phyloP scores from a whole-genome alignment of 2,888 invertebrate species.

The Agrotis puta region DNA sequence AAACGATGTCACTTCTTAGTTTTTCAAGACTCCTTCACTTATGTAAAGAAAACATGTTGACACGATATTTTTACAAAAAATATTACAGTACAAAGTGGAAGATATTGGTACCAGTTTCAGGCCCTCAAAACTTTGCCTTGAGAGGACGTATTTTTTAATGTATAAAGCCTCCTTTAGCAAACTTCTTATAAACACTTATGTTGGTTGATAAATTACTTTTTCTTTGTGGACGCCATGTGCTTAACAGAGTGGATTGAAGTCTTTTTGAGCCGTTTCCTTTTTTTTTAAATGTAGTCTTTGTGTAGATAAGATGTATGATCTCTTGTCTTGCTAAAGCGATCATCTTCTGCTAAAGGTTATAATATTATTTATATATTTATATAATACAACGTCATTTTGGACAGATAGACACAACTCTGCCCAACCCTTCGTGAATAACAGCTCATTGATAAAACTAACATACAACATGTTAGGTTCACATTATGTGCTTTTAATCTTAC shows the following conservation, averaged over 20 bases:
- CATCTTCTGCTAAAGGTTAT: background rate
- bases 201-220: constrained; percentile 65
- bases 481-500: no score
- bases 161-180: constrained; percentile 42
- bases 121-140: constrained; percentile 49
- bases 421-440: no score
- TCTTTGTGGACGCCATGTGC: constrained; percentile 49
- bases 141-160: constrained; percentile 49
- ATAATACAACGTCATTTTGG: no score
- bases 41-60: background rate
- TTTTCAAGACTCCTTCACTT: no score
- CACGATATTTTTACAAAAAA: constrained; percentile 8
- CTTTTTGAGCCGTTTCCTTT: constrained; percentile 30
- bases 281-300: constrained; percentile 35
- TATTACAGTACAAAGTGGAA: constrained; percentile 22
- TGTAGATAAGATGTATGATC: background rate
- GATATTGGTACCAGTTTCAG: constrained; percentile 26
- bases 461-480: no score
- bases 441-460: no score
- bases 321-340: background rate
- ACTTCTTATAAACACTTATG: constrained; percentile 60
- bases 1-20: no score
- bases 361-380: background rate
- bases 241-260: constrained; percentile 52
- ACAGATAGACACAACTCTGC: no score